phyloP scores from a whole-genome alignment of 2,113 vertebrate genomes.

The Xenotilapia flavipinnis region DNA sequence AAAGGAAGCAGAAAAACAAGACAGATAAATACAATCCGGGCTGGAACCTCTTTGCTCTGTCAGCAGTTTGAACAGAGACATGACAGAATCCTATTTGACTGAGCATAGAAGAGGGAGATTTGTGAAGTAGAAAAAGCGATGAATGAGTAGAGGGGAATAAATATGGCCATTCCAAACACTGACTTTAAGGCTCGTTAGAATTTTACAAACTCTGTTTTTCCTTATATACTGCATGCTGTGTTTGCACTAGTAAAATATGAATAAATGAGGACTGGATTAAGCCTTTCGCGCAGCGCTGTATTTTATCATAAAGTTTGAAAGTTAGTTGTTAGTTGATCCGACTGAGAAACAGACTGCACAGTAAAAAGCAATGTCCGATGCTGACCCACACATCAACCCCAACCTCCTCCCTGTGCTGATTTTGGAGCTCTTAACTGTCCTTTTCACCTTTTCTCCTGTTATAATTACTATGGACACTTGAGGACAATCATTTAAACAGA shows the following conservation, averaged over 20 bases:
- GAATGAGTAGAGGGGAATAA: not conserved
- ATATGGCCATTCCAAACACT: not conserved
- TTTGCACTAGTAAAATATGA: not conserved
- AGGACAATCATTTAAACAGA: not conserved
- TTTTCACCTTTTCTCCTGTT: not conserved
- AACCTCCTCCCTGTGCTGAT: not conserved
- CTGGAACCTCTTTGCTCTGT: not conserved
- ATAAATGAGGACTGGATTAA: not conserved
- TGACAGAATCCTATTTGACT: not conserved
- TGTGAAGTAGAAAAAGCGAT: not conserved
- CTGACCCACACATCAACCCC: not conserved
- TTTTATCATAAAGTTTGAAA: not conserved
- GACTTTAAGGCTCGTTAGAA: not conserved
- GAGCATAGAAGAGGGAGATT: not conserved
- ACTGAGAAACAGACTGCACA: not conserved
- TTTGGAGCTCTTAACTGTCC: not conserved
- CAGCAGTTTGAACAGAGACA: not conserved
- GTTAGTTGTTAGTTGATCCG: not conserved
- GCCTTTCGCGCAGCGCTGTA: accelerated
- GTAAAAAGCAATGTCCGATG: not conserved
- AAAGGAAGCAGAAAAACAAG: not conserved
- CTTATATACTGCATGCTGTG: not conserved
- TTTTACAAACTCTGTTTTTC: not conserved
- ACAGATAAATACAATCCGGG: not conserved
- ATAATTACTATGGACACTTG: not conserved